Percentiles rank a stretch among this genome's conserved stretches.
Evolutionary conservation across 2,113 vertebrate genomes (phyloP).

Genomic region (Melanocharis versteri): DNA sequence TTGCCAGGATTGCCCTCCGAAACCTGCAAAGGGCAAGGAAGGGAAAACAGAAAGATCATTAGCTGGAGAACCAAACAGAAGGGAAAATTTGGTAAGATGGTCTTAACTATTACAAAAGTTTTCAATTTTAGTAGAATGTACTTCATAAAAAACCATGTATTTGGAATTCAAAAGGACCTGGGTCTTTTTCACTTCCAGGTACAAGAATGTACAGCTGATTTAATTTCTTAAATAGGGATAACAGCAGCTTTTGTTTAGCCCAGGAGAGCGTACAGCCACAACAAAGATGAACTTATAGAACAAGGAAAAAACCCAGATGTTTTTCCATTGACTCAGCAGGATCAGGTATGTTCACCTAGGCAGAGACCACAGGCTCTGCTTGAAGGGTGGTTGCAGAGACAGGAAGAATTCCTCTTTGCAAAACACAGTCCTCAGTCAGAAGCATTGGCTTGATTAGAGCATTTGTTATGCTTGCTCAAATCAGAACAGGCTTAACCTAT

Average conservation of each 20-base stretch:
- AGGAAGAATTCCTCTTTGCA: background rate
- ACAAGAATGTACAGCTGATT: background rate
- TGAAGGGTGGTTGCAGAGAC: background rate
- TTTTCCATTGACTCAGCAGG: background rate
- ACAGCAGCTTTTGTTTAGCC: background rate
- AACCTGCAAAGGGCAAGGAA: conserved; percentile 76
- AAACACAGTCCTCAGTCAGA: background rate
- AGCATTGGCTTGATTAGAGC: background rate
- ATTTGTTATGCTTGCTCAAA: background rate
- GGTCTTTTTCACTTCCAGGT: background rate
- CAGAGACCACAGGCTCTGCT: background rate
- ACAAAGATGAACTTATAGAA: background rate
- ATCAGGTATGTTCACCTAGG: background rate
- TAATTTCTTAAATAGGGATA: background rate
- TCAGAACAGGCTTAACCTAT: background rate
- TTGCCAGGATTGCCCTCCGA: conserved; percentile 86
- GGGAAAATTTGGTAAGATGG: background rate
- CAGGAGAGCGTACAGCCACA: accelerated
- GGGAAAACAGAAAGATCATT: background rate
- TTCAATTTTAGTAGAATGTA: background rate
- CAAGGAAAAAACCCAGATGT: accelerated
- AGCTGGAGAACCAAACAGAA: background rate
- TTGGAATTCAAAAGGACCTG: background rate
- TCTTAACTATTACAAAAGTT: background rate
- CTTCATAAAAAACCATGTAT: background rate